These are phyloP conservation scores for Calcarius lapponicus DNA, from an alignment of 2,797 vertebrate genomes.

Conservation along the genomic window DNA sequence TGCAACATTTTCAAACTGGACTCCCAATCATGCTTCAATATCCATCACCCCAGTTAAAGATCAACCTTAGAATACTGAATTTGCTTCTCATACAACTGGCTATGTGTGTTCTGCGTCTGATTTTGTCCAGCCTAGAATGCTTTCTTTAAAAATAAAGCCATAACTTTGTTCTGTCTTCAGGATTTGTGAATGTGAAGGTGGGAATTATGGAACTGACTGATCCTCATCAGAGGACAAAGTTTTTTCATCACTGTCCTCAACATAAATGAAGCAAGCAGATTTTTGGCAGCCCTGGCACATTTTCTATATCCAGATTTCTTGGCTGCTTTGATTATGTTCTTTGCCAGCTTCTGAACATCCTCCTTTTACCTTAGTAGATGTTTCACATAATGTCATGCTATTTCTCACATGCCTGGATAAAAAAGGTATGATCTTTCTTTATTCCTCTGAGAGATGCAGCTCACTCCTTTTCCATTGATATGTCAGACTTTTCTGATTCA, in stretches of 20 bases:
- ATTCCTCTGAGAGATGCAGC: not conserved
- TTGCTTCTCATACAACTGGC: not conserved
- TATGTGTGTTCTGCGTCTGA: not conserved
- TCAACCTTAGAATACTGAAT: not conserved
- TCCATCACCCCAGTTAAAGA: not conserved
- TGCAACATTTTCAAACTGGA: not conserved
- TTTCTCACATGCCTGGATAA: not conserved
- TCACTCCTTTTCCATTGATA: not conserved
- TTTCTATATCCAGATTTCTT: not conserved
- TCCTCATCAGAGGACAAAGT: not conserved
- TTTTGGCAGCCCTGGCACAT: not conserved
- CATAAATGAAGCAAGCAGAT: not conserved
- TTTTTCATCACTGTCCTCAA: not conserved
- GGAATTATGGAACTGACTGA: not conserved
- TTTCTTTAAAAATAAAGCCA: not conserved
- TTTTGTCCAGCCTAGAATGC: not conserved
- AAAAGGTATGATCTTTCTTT: not conserved
- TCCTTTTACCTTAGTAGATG: not conserved
- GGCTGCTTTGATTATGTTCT: not conserved
- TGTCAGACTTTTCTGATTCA: not conserved
- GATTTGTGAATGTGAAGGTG: not conserved
- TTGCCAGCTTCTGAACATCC: not conserved
- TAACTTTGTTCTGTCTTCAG: not conserved
- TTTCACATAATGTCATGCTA: not conserved
- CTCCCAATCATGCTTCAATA: not conserved